phyloP scores from a whole-genome alignment of 1,140 invertebrate genomes.

The Papilio machaon region DNA sequence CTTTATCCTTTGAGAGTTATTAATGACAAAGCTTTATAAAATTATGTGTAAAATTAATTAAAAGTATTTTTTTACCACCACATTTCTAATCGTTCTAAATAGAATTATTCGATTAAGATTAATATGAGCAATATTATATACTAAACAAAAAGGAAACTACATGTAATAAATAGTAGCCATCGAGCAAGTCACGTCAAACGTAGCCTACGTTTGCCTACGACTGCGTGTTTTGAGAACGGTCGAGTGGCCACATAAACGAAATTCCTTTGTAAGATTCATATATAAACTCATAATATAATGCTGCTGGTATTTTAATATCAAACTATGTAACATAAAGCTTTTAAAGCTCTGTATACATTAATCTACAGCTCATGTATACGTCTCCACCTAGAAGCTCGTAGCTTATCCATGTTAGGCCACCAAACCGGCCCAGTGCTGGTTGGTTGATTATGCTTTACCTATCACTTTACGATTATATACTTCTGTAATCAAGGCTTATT shows the following conservation, averaged over 20 bases:
- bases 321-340: neutral
- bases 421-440: no score
- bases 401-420: no score
- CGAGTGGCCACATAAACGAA: neutral
- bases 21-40: no score
- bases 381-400: no score
- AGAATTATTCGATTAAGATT: neutral
- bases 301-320: conserved; percentile 3
- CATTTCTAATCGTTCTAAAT: neutral
- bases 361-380: no score
- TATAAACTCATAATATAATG: neutral
- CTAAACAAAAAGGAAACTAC: neutral
- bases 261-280: conserved; percentile 2
- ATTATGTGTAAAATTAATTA: no score
- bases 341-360: no score
- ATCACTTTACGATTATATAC: no score
- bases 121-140: neutral
- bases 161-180: neutral
- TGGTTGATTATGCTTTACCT: no score
- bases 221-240: conserved; percentile 12
- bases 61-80: no score
- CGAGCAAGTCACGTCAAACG: neutral
- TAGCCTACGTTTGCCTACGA: neutral
- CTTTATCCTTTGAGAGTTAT: no score
- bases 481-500: no score